A percentile compares a stretch with the other conserved stretches of the same genome.
Evolutionary conservation across 2,888 invertebrate genomes (phyloP).

Genomic region (Leptarthrus brevirostris): DNA sequence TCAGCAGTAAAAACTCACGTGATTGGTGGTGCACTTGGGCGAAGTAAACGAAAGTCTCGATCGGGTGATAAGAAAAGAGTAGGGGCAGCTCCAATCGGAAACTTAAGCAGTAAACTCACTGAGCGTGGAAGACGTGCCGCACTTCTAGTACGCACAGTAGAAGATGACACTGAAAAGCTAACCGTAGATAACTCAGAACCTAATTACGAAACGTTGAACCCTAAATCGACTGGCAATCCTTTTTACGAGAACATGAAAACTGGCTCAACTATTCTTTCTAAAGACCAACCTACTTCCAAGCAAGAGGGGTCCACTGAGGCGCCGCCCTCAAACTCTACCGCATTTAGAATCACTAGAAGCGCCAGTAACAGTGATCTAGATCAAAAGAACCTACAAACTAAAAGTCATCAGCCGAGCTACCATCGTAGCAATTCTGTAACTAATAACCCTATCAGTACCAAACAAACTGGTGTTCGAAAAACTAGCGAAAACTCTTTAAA

Average conservation of each 20-base stretch:
- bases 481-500: slow-evolving; percentile 61
- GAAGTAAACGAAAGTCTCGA: slow-evolving; percentile 60
- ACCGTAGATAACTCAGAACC: slow-evolving; percentile 62
- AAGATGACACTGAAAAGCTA: slow-evolving; percentile 63
- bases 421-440: slow-evolving; percentile 63
- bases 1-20: slow-evolving; percentile 66
- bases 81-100: slow-evolving; percentile 51
- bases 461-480: slow-evolving; percentile 57
- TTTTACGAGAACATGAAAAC: slow-evolving; percentile 57
- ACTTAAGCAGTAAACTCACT: slow-evolving; percentile 22
- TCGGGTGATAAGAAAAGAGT: slow-evolving; percentile 57
- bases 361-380: slow-evolving; percentile 60
- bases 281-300: not conserved
- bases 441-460: slow-evolving; percentile 9
- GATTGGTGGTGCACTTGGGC: slow-evolving; percentile 59
- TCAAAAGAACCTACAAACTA: slow-evolving; percentile 54
- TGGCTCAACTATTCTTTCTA: slow-evolving; percentile 54
- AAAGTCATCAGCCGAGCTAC: slow-evolving; percentile 4
- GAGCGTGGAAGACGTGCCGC: slow-evolving; percentile 62
- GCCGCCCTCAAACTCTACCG: slow-evolving; percentile 54
- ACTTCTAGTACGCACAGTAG: slow-evolving; percentile 61
- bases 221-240: slow-evolving; percentile 56
- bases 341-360: slow-evolving; percentile 60
- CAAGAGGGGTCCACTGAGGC: slow-evolving; percentile 30
- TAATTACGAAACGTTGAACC: slow-evolving; percentile 66